phyloP scores from a whole-genome alignment of 2,113 vertebrate genomes.

The Heterotilapia buettikoferi region DNA sequence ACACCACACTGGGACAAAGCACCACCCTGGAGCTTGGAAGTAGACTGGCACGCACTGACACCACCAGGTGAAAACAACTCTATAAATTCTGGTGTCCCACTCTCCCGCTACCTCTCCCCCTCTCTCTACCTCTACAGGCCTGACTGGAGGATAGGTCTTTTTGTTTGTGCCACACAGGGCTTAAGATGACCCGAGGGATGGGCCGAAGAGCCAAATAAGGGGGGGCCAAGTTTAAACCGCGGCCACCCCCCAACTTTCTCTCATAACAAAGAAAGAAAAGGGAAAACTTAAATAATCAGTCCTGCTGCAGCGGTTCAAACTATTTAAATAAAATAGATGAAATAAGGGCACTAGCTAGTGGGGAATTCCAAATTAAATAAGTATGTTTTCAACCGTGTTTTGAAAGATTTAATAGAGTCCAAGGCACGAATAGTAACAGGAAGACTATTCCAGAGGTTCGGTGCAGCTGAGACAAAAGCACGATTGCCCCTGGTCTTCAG shows the following conservation, averaged over 20 bases:
- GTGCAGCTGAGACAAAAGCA: neutral
- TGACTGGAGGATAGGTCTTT: neutral
- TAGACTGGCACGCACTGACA: neutral
- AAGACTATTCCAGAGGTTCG: neutral
- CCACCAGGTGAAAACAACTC: neutral
- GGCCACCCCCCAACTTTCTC: neutral
- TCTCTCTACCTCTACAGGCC: neutral
- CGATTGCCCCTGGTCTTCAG: neutral
- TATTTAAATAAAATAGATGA: neutral
- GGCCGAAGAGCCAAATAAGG: neutral
- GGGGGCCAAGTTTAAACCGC: neutral
- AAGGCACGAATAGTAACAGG: neutral
- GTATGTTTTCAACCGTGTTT: neutral
- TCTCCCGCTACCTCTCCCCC: neutral
- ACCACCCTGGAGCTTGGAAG: neutral
- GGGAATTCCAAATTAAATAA: neutral
- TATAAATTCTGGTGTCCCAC: neutral
- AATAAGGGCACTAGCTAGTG: neutral
- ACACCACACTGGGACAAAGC: neutral
- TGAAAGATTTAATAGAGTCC: neutral
- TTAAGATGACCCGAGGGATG: neutral
- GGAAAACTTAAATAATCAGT: neutral
- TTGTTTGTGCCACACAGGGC: neutral
- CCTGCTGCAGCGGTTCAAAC: neutral
- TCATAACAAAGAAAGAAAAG: neutral